Conservation (phyloP, 2,888 invertebrate genomes). For the Microctonus brassicae region DNA sequence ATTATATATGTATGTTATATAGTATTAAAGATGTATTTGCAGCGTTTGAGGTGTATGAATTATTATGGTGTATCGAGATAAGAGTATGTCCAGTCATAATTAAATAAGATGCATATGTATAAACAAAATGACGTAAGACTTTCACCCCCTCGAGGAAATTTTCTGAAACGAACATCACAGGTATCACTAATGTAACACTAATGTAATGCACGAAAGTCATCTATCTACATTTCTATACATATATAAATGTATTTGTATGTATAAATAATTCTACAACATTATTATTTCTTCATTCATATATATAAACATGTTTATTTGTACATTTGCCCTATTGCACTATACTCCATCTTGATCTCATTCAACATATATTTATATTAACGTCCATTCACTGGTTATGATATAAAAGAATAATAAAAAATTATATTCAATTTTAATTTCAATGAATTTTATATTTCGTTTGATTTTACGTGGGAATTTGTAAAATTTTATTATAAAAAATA, state of each 20-base stretch:
- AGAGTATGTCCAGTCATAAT: conserved; percentile 47
- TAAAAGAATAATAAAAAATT: too few relatives aligned
- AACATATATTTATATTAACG: background rate
- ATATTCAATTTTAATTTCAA: too few relatives aligned
- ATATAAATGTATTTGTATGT: conserved; percentile 2
- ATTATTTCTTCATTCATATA: background rate
- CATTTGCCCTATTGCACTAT: background rate
- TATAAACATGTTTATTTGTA: background rate
- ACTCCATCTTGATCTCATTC: background rate
- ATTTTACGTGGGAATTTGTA: background rate
- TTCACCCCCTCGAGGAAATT: conserved; percentile 59
- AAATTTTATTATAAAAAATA: background rate
- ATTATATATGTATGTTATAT: conserved; percentile 19
- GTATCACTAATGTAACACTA: too few relatives aligned
- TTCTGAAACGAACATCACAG: conserved; percentile 26
- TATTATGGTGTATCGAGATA: too few relatives aligned
- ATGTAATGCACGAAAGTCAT: conserved; percentile 14
- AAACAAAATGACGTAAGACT: conserved; percentile 63
- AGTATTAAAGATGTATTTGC: background rate
- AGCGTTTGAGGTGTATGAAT: too few relatives aligned
- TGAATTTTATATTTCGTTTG: too few relatives aligned
- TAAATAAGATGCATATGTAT: conserved; percentile 59
- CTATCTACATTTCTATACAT: conserved; percentile 10
- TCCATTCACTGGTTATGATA: background rate
- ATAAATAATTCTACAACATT: too few relatives aligned